Conservation (phyloP, 2,888 invertebrate species). For the Ophioninae sp. region DNA sequence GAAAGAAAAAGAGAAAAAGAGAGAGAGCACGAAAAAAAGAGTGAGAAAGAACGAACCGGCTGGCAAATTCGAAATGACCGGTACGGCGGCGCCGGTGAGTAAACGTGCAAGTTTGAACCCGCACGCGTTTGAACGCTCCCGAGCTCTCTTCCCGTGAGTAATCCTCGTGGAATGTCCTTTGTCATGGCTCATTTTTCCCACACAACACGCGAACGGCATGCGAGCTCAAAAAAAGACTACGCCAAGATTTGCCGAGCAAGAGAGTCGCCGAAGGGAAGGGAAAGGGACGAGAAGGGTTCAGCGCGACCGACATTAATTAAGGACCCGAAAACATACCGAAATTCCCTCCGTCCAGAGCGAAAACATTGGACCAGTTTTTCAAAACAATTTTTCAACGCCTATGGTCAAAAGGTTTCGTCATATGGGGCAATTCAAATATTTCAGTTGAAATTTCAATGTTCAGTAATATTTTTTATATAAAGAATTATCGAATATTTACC, state of each 20-base stretch:
- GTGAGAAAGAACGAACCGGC: constrained; percentile 48
- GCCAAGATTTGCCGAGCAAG: constrained; percentile 29
- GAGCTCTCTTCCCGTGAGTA: constrained; percentile 65
- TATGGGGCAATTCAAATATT: neutral
- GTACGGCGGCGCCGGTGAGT: constrained; percentile 32
- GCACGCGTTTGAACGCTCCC: constrained; percentile 44
- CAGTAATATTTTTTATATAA: no score
- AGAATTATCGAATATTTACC: neutral
- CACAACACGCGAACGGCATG: constrained; percentile 24
- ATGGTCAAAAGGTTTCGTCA: constrained; percentile 57
- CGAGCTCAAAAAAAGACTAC: constrained; percentile 33
- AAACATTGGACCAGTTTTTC: constrained; percentile 25
- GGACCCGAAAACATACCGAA: constrained; percentile 17
- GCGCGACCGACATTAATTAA: neutral
- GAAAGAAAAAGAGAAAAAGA: neutral
- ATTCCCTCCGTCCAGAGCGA: neutral
- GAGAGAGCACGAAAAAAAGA: neutral
- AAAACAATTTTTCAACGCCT: constrained; percentile 37
- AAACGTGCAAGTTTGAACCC: constrained; percentile 58
- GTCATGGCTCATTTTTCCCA: constrained; percentile 64
- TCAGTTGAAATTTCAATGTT: neutral
- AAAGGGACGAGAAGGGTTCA: constrained; percentile 11
- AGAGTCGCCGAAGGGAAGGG: neutral
- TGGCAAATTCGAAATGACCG: constrained; percentile 54
- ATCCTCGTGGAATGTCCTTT: constrained; percentile 70